Percentiles rank a stretch among this genome's conserved stretches.
These are phyloP conservation scores for Pterocles burchelli DNA, from an alignment of 2,113 vertebrate species.

Conservation along the genomic window DNA sequence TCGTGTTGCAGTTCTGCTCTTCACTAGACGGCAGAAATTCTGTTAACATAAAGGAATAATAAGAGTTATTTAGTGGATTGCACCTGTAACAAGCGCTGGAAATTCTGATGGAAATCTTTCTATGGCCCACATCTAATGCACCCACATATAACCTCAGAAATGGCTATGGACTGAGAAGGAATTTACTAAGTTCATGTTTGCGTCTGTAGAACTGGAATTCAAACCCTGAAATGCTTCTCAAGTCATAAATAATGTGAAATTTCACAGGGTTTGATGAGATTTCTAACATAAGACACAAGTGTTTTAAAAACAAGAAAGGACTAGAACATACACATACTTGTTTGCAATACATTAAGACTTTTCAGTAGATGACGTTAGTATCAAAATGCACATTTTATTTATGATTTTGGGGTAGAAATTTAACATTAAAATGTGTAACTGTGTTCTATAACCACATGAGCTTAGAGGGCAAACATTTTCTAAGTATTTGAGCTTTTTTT, in stretches of 20 bases:
- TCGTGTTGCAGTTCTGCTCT: rapidly evolving
- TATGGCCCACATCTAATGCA: rapidly evolving
- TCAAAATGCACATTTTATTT: background rate
- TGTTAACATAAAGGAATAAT: background rate
- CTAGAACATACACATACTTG: background rate
- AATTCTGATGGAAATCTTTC: background rate
- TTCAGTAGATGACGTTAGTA: background rate
- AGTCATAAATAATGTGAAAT: background rate
- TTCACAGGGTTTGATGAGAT: background rate
- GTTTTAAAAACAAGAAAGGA: background rate
- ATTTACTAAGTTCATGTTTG: background rate
- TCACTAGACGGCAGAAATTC: background rate
- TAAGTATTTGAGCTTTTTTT: background rate
- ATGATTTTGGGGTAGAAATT: background rate
- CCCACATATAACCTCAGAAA: background rate
- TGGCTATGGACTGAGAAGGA: background rate
- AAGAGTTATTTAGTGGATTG: background rate
- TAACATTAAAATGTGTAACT: background rate
- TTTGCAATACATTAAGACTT: background rate
- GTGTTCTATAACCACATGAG: background rate
- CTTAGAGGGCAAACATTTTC: background rate
- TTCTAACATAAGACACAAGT: background rate
- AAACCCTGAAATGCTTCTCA: background rate
- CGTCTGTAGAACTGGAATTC: background rate
- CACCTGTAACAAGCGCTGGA: background rate